A percentile compares a stretch with the other conserved stretches of the same genome.
Conservation (phyloP, 2,888 invertebrate genomes). For the Gasteruption jaculator region DNA sequence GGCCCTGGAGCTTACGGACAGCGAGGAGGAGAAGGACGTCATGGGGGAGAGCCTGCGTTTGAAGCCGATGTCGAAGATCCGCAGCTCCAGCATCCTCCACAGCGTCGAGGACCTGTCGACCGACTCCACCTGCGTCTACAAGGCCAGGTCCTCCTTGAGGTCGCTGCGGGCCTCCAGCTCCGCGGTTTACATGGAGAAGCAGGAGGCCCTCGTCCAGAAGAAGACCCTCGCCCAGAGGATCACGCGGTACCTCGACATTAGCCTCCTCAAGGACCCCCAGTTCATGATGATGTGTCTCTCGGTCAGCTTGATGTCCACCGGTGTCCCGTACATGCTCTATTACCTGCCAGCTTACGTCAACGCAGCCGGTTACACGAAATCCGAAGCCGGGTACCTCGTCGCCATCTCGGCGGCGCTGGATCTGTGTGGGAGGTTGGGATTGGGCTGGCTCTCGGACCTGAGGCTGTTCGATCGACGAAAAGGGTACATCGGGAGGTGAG, state of each 20-base stretch:
- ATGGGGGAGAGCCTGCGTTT: conserved; percentile 56
- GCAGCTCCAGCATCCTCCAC: conserved; percentile 68
- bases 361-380: conserved; percentile 60
- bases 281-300: conserved; percentile 70
- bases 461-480: conserved; percentile 68
- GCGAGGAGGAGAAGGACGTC: conserved; percentile 58
- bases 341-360: conserved; percentile 72
- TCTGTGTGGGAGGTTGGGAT: conserved; percentile 65
- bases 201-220: conserved; percentile 21
- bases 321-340: conserved; percentile 72
- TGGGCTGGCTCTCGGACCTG: conserved; percentile 71
- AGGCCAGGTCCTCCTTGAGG: conserved; percentile 54
- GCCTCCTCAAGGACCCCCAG: conserved; percentile 63
- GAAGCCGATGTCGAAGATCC: conserved; percentile 61
- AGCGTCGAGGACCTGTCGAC: conserved; percentile 73
- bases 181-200: conserved; percentile 28
- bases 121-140: conserved; percentile 72
- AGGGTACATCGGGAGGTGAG: conserved; percentile 67
- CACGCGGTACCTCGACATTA: conserved; percentile 63
- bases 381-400: conserved; percentile 64
- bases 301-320: conserved; percentile 71
- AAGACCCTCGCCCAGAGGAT: conserved; percentile 46
- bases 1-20: conserved; percentile 46
- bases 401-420: conserved; percentile 73
- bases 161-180: conserved; percentile 39